Evolutionary conservation across 2,113 vertebrate species (phyloP), one percentile per base, ranked within the genome.

Genomic region (Indicator maculatus): DNA sequence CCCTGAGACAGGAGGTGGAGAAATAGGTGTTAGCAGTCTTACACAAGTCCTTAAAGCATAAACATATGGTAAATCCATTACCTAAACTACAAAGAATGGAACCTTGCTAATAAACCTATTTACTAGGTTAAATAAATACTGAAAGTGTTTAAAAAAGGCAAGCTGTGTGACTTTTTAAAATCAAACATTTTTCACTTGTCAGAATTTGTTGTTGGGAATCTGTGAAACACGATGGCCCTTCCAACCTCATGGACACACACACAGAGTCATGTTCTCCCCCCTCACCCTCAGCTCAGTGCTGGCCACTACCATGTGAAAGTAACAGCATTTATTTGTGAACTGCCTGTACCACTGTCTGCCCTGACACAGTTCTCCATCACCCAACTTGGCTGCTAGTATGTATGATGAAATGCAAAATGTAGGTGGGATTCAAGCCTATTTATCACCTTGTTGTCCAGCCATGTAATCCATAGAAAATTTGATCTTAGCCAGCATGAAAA

Each of bases 111-210:
- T 98, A 98, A 98, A 98, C 97, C 96, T 97, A 98, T 98, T 98
- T 98, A 98, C 97, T 97, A 97, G 97, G 97, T 98, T 98, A 98
- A 98, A 97, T 98, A 98, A 98, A 98, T 98, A 98, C 83, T 94
- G 95, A 50, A 96, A 96, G 97, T 97, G 97, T 96, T 97, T 97
- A 41, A 97, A 98, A 97, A 98, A 96, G 96, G 95, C 83, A 9
- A 95, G 94, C 96, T 93, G 92, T 93, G 96, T 96, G 96, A 96
- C 97, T 97, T 94, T 66, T 58, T 11, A 93, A 87, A 97, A 97
- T 96, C 95, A 95, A 91, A 96, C 97, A 97, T 98, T 97, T 97
- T 97, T 98, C 97, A 97, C 96, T 98, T 98, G 98, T 98, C 97
- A 98, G 96, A 93, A 95, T 96, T 95, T 95, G 96, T 94, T 96